Evolutionary conservation across 2,797 vertebrate genomes (phyloP), one percentile per base, ranked within the genome.

Genomic region (Coregonus suidteri): DNA sequence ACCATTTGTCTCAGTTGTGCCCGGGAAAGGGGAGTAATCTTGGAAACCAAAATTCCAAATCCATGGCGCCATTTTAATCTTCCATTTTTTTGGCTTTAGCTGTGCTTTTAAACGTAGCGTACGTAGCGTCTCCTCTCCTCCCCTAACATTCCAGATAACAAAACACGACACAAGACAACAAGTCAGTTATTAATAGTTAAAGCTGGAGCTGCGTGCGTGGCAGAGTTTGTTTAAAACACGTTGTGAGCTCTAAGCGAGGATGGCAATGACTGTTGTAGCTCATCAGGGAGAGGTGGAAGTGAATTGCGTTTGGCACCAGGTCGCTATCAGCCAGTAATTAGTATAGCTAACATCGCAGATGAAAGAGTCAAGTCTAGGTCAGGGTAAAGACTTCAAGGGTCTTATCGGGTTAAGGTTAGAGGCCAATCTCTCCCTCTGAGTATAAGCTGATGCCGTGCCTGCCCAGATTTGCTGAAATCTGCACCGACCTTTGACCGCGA

Each of bases 351-450:
- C 93, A 96, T 95, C 91, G 94, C 92, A 94, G 95, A 96, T 91
- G 94, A 95, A 94, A 93, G 92, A 96, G 94, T 95, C 93, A 94
- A 93, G 91, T 93, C 92, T 93, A 95, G 96, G 94, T 97, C 95
- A 95, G 93, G 69, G 85, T 90, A 91, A 94, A 94, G 93, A 97
- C 95, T 97, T 95, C 95, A 97, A 96, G 95, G 93, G 93, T 96
- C 94, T 96, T 98, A 96, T 92, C 95, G 88, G 94, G 93, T 95
- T 96, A 93, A 92, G 96, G 96, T 98, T 96, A 95, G 88, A 96
- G 95, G 95, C 93, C 93, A 94, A 81, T 83, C 91, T 92, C 31
- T 91, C 85, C 90, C 77, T 85, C 89, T 77, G 86, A 86, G 86
- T 90, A 90, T 96, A 95, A 96, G 95, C 95, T 95, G 92, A 94